Conservation (phyloP, 2,888 invertebrate species). For the Harmothoe impar region DNA sequence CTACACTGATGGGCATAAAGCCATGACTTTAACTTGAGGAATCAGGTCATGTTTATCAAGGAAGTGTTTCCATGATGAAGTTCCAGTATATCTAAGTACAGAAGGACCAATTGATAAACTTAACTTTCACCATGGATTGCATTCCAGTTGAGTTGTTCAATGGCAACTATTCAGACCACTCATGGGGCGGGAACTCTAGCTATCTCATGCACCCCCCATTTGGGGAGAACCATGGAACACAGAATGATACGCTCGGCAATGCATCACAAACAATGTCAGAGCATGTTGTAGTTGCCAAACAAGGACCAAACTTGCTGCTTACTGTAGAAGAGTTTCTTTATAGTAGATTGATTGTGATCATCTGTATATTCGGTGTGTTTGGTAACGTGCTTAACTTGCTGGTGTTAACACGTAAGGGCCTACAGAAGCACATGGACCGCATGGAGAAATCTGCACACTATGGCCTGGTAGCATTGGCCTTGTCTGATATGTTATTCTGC, state of each 20-base stretch:
- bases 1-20: too few species aligned
- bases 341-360: constrained; percentile 85
- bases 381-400: constrained; percentile 80
- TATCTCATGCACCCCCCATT: background rate
- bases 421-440: constrained; percentile 77
- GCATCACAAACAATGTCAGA: background rate
- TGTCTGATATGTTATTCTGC: constrained; percentile 82
- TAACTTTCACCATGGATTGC: constrained; percentile 37
- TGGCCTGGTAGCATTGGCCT: constrained; percentile 80
- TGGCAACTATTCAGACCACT: background rate
- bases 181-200: background rate
- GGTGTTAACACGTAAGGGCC: constrained; percentile 79
- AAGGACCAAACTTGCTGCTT: background rate
- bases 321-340: constrained; percentile 58
- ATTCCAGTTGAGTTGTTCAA: background rate
- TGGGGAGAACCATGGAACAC: background rate
- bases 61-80: too few species aligned
- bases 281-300: background rate
- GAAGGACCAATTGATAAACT: too few species aligned
- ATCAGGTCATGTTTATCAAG: too few species aligned
- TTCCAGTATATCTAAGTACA: too few species aligned
- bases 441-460: constrained; percentile 82
- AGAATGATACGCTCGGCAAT: background rate
- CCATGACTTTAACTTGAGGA: too few species aligned
- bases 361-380: constrained; percentile 82